phyloP scores from a whole-genome alignment of 2,888 invertebrate genomes.

The Drosophila siamana region DNA sequence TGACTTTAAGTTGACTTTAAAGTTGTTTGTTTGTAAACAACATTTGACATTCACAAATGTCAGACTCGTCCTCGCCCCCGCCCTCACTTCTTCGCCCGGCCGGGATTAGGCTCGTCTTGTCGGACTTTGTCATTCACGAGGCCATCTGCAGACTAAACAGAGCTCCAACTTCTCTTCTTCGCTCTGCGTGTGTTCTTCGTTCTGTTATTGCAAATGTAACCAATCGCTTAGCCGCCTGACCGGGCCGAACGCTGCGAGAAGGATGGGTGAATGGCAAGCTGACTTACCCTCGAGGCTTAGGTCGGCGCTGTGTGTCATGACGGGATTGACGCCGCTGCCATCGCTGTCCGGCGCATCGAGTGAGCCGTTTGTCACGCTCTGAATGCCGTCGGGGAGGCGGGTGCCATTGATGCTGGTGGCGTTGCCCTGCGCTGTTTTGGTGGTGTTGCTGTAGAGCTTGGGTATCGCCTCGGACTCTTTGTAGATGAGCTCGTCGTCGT shows the following conservation, averaged over 20 bases:
- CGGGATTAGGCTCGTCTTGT: constrained; percentile 36
- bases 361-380: constrained; percentile 63
- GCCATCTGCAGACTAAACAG: constrained; percentile 2
- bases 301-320: constrained; percentile 84
- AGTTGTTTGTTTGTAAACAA: constrained; percentile 49
- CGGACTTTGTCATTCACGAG: constrained; percentile 14
- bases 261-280: neutral
- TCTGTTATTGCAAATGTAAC: constrained; percentile 22
- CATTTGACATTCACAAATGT: constrained; percentile 50
- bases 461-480: constrained; percentile 87
- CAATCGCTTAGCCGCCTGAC: constrained; percentile 15
- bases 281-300: constrained; percentile 83
- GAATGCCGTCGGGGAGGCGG: constrained; percentile 47
- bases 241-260: too few species aligned
- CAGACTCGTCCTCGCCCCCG: constrained; percentile 18
- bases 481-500: constrained; percentile 87
- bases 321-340: constrained; percentile 80
- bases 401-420: constrained; percentile 42
- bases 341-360: constrained; percentile 73
- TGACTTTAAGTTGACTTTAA: constrained; percentile 48
- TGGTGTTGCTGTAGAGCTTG: constrained; percentile 85
- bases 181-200: constrained; percentile 13
- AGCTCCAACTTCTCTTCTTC: constrained; percentile 4
- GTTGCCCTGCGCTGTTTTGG: constrained; percentile 65
- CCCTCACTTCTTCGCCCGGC: too few species aligned